These are phyloP conservation scores for Heliconius sara DNA, from an alignment of 2,888 invertebrate species.

Conservation along the genomic window DNA sequence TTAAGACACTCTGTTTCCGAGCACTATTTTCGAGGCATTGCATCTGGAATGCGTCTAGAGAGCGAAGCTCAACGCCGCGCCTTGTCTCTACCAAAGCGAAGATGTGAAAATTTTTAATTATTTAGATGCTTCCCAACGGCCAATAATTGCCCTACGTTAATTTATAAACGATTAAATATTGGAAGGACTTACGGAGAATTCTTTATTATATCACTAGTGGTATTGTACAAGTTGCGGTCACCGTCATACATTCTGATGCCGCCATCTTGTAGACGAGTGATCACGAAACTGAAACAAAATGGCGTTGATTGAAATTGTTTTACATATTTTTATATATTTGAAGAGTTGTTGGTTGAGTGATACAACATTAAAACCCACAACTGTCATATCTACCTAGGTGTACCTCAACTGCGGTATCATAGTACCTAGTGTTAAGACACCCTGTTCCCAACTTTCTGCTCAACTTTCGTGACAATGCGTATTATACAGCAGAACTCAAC, in stretches of 20 bases:
- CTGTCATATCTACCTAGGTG: no score
- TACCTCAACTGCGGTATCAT: no score
- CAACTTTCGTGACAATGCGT: background rate
- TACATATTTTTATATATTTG: no score
- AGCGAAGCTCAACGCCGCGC: background rate
- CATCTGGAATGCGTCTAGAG: no score
- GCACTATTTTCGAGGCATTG: background rate
- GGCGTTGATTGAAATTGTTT: background rate
- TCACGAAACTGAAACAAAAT: constrained; percentile 56
- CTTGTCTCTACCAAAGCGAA: background rate
- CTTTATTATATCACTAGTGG: constrained; percentile 9
- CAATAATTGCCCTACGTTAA: background rate
- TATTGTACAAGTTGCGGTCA: constrained; percentile 46
- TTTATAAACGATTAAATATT: background rate
- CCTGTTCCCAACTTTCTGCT: background rate
- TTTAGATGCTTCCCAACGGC: background rate
- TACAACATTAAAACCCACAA: no score
- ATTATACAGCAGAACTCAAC: background rate
- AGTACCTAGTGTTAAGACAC: background rate
- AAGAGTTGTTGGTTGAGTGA: no score
- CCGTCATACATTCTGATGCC: constrained; percentile 56
- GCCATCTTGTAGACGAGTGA: constrained; percentile 54
- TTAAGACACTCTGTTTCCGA: background rate
- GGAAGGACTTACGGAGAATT: constrained; percentile 28
- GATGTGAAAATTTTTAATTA: background rate